Evolutionary conservation across 2,113 vertebrate genomes (phyloP).

Genomic region (Aegypius monachus): DNA sequence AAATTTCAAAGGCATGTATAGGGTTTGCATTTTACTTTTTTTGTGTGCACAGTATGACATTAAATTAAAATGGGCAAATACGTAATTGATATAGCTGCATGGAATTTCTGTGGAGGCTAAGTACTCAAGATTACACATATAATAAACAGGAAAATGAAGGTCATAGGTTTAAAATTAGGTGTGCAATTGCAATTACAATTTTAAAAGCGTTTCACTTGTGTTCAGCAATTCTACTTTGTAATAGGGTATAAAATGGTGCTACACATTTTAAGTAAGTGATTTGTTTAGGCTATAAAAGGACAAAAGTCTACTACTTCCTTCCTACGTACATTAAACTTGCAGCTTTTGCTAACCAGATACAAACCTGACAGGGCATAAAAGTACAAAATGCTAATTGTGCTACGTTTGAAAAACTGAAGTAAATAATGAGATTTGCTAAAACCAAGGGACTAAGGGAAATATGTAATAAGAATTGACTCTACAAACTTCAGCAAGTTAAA

Average conservation of each 20-base stretch:
- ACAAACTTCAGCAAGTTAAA: neutral
- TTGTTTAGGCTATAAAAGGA: conserved; percentile 29
- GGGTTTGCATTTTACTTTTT: conserved; percentile 10
- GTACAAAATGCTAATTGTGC: neutral
- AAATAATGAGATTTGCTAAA: neutral
- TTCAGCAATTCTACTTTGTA: neutral
- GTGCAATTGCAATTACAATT: neutral
- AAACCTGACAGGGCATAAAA: neutral
- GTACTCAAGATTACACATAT: neutral
- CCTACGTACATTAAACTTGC: neutral
- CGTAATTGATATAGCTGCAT: neutral
- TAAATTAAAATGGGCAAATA: conserved; percentile 36
- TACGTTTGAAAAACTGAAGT: neutral
- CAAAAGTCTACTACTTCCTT: neutral
- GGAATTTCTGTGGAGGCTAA: neutral
- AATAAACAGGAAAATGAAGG: neutral
- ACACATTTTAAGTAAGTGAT: conserved; percentile 34
- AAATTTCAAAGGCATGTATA: conserved; percentile 35
- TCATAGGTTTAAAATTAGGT: neutral
- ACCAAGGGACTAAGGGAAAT: neutral
- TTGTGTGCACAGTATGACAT: conserved; percentile 4
- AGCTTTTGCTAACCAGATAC: neutral
- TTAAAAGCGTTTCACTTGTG: neutral
- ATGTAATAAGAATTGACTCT: neutral
- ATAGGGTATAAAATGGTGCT: neutral